Evolutionary conservation across 2,888 invertebrate genomes (phyloP), one percentile per base, ranked within the genome.

Genomic region (Clanis bilineata): DNA sequence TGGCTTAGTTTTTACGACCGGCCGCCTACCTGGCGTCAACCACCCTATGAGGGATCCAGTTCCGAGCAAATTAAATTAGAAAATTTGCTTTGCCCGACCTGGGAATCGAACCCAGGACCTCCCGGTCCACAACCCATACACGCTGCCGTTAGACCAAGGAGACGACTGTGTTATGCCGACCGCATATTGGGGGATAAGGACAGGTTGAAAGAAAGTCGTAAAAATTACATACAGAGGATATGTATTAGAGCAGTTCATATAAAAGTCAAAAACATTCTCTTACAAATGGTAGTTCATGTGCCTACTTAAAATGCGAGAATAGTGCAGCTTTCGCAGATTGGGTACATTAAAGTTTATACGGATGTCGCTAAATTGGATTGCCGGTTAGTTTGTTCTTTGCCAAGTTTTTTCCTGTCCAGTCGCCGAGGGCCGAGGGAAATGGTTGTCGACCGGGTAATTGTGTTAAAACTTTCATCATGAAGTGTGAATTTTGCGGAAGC

Each of bases 381-480:
- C 83, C 84, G 87, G 89, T 86, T 89, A 89, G 88, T 90, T 90
- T 88, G 87, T 88, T 87, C 88, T 86, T 89, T 83, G 85, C 86
- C 86, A 89, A 89, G 88, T 90, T 90, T 88, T 89, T 89, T 86
- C 83, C 84, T 86, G 87, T 86, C 84, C 86, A 80, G 67, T 79
- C 82, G 80, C 77, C 79, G 84, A 81, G 86, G 83, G 82, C 81
- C 78, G 75, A 73, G 83, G 78, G 77, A 82, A 88, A 89, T 83
- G 85, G 85, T 81, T 79, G 82, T 77, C 82, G 84, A 85, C 86
- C 82, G 84, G 86, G 88, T 90, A 90, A 90, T 90, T 87, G 88
- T 87, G 90, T 90, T 90, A 90, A 90, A 90, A 90, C 85, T 90
- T 90, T 89, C 88, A 90, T 89, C 88, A 83, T 84, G 84, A 85